Evolutionary conservation across 1,140 invertebrate genomes (phyloP).

Genomic region (Eurytemora carolleeae): DNA sequence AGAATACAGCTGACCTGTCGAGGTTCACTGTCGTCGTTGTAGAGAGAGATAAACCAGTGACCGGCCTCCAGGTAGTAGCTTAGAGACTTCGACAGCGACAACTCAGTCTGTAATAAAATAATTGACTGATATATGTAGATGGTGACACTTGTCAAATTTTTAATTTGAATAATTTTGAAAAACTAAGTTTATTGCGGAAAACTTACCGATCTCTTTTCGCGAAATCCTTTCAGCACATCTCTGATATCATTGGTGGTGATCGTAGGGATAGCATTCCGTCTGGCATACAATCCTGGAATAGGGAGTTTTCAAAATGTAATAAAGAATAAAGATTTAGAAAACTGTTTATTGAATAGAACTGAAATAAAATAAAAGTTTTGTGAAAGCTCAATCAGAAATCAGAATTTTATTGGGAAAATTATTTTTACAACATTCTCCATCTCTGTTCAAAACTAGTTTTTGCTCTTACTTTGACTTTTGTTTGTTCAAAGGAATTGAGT

Average conservation of each 20-base stretch:
- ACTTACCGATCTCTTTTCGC: background rate
- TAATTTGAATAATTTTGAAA: background rate
- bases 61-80: constrained; percentile 64
- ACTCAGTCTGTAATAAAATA: background rate
- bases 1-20: constrained; percentile 19
- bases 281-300: constrained; percentile 9
- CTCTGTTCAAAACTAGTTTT: too few species aligned
- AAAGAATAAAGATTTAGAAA: too few species aligned
- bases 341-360: too few species aligned
- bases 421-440: too few species aligned
- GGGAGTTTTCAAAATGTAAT: too few species aligned
- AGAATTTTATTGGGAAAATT: too few species aligned
- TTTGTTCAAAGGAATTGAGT: too few species aligned
- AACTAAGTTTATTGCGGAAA: too few species aligned
- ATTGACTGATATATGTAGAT: background rate
- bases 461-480: too few species aligned
- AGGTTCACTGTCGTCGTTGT: constrained; percentile 72
- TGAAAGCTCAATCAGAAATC: too few species aligned
- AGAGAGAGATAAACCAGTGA: constrained; percentile 86
- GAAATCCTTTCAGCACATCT: constrained; percentile 9
- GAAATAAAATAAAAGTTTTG: too few species aligned
- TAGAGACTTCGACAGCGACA: background rate
- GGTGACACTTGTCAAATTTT: background rate
- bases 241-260: constrained; percentile 12
- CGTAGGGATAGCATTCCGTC: constrained; percentile 12